phyloP scores from a whole-genome alignment of 2,888 invertebrate species.

The Amaurobius ferox region DNA sequence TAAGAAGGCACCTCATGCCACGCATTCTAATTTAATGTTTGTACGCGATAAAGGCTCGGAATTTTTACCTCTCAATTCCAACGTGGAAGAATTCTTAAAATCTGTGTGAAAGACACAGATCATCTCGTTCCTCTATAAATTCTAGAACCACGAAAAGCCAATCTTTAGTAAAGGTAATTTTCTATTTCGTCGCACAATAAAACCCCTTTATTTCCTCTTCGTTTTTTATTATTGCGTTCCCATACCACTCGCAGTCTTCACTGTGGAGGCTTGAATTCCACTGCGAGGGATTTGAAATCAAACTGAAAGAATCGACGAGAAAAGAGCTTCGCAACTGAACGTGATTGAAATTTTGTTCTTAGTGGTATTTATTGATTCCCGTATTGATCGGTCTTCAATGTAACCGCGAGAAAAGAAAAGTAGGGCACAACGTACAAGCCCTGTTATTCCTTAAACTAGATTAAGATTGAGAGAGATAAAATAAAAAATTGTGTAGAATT shows the following conservation, averaged over 20 bases:
- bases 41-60: no score
- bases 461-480: no score
- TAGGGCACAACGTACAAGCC: no score
- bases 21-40: no score
- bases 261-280: background rate
- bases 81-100: no score
- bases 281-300: background rate
- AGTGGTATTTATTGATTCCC: conserved; percentile 33
- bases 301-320: background rate
- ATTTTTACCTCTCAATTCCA: no score
- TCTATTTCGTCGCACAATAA: conserved; percentile 1
- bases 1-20: no score
- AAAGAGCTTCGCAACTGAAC: conserved; percentile 10
- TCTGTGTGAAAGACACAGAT: no score
- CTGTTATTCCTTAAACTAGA: no score
- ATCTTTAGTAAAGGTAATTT: conserved; percentile 18
- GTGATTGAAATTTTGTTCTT: conserved; percentile 45
- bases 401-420: no score
- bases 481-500: no score
- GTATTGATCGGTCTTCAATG: conserved; percentile 32
- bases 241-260: background rate
- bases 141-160: background rate
- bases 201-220: background rate
- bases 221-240: background rate
- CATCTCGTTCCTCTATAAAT: no score